These are phyloP conservation scores for Hassar affinis DNA, from an alignment of 2,113 vertebrate species.

Conservation along the genomic window DNA sequence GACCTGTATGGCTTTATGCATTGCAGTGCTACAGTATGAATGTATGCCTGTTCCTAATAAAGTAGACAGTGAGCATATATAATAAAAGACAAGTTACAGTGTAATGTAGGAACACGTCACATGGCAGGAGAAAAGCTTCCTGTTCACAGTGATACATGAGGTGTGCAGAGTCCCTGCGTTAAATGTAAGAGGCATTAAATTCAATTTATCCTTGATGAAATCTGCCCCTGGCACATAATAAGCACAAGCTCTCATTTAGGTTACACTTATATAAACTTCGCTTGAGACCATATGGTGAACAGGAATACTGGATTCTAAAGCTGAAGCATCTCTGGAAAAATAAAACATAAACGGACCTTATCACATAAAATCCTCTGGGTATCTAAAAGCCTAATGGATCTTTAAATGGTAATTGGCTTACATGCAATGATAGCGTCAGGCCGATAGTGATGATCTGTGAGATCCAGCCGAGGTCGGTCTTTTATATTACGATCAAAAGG, in stretches of 20 bases:
- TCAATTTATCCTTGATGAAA: constrained; percentile 13
- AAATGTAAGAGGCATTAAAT: constrained; percentile 37
- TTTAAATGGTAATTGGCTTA: neutral
- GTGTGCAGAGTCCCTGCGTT: neutral
- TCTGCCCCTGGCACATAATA: neutral
- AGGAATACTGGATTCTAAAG: neutral
- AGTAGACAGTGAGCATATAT: neutral
- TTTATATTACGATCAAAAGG: neutral
- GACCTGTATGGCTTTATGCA: neutral
- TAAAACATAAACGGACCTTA: neutral
- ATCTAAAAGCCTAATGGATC: neutral
- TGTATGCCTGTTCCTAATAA: neutral
- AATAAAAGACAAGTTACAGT: neutral
- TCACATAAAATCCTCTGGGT: neutral
- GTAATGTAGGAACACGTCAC: neutral
- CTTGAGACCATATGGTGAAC: neutral
- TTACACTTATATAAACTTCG: neutral
- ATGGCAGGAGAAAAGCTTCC: neutral
- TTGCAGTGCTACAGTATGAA: neutral
- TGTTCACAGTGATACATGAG: neutral
- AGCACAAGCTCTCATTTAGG: neutral
- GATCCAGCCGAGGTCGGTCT: neutral
- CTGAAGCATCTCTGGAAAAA: too few relatives aligned
- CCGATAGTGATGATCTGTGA: neutral
- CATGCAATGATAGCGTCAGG: neutral